Base-by-base conservation (phyloP, 2,888 invertebrate genomes). In the Drosophila multiciliata region DNA sequence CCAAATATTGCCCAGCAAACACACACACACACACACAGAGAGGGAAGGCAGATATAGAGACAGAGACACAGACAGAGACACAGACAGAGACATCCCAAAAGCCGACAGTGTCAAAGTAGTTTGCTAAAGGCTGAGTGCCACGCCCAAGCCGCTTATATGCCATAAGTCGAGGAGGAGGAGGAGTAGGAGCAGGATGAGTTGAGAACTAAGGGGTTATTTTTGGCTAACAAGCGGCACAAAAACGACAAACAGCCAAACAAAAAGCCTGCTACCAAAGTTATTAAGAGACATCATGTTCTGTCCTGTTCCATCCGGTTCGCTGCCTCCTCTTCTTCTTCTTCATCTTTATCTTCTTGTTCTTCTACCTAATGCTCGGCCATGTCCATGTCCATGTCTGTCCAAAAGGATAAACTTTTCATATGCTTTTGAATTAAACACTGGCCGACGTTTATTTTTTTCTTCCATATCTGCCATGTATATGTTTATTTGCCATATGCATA, bases 381-480 rank as follows among this genome's bases (percentile, higher is more conserved):
- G 54, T 23, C 23, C 2, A 29, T 29, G 29, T 29, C 29, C 6
- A 29, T 5, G 29, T 29, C 29, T 54, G 61, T 65, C 32, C 54
- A 52, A 73, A 73, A 84, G 86, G 86, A 87, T 84, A 82, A 87
- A 87, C 78, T 87, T 87, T 87, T 82, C 87, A 82, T 81, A 82
- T 86, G 87, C 78, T 82, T 78, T 83, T 75, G 76, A 87, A 85
- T 86, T 87, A 86, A 87, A 83, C 74, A 87, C 81, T 85, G 69
- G 54, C 59, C 49, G 57, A 17, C 12, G 36, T 29, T 78, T 76
- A 2, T 80, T 79, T 64, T 59, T 4, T 48, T 26, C 8, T 15
- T 26, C n/a, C n/a, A 3, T 55, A 7, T 59, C 52, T 50, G 62
- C 29, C 45, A n/a, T 64, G 17, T 57, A 58, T 72, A 58, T 83